Evolutionary conservation across 2,797 vertebrate genomes (phyloP).

Genomic region (Alcedo quadribrachys): DNA sequence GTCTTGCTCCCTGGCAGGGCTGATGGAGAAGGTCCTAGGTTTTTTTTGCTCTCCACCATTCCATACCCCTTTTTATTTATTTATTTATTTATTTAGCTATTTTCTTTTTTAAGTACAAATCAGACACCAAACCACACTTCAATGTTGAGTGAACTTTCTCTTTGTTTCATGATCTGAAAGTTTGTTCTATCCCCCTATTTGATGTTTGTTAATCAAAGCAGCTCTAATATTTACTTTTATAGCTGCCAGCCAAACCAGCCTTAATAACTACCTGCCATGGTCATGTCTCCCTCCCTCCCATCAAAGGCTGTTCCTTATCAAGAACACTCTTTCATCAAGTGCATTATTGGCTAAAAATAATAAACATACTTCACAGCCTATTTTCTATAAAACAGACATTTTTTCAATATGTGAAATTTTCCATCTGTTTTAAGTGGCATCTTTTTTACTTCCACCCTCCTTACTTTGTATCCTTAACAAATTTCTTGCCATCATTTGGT

Average conservation of each 20-base stretch:
- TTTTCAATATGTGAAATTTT: neutral
- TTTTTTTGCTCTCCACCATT: too few relatives aligned
- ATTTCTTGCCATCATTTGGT: neutral
- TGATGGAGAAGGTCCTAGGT: neutral
- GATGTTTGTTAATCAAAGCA: slow-evolving; percentile 33
- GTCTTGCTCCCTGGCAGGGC: neutral
- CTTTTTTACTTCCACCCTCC: neutral
- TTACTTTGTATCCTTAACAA: neutral
- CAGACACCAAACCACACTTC: neutral
- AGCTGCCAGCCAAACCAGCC: slow-evolving; percentile 28
- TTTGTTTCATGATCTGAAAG: slow-evolving; percentile 24
- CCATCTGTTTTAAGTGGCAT: neutral
- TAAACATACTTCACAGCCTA: neutral
- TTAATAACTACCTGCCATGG: slow-evolving; percentile 14
- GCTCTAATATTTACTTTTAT: neutral
- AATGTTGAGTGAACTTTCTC: slow-evolving; percentile 4
- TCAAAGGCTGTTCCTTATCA: slow-evolving; percentile 34
- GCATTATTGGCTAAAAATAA: slow-evolving; percentile 41
- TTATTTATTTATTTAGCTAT: too few relatives aligned
- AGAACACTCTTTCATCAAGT: neutral
- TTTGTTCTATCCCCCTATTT: neutral
- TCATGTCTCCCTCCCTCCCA: neutral
- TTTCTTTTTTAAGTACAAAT: neutral
- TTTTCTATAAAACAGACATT: neutral
- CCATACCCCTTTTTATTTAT: too few relatives aligned